Conservation (phyloP, 2,888 invertebrate species). For the Branchellion lobata region DNA sequence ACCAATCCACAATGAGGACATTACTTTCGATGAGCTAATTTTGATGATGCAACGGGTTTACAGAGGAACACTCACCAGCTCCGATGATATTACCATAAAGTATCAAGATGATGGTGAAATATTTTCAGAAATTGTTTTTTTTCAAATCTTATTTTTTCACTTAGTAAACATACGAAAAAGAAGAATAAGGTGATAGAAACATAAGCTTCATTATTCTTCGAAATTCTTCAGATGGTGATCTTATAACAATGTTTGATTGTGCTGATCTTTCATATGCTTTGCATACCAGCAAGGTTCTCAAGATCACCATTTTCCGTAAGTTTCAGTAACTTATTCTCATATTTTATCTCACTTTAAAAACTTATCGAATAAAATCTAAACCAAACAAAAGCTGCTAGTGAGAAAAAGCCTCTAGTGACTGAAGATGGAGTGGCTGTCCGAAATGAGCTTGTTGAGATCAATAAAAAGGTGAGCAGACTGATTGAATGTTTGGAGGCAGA, state of each 20-base stretch:
- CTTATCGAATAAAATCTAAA: no score
- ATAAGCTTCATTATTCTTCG: background rate
- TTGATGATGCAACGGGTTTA: constrained; percentile 75
- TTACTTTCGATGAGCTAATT: constrained; percentile 70
- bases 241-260: constrained; percentile 73
- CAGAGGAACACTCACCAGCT: constrained; percentile 68
- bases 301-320: constrained; percentile 68
- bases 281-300: constrained; percentile 70
- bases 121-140: constrained; percentile 1
- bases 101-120: constrained; percentile 72
- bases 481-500: constrained; percentile 66
- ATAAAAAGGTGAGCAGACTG: constrained; percentile 68
- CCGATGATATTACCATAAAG: constrained; percentile 72
- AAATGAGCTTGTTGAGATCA: constrained; percentile 65
- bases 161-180: no score
- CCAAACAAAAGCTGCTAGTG: constrained; percentile 52
- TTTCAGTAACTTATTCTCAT: constrained; percentile 44
- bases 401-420: constrained; percentile 59
- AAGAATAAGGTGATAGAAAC: no score
- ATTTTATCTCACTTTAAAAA: no score
- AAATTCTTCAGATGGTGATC: constrained; percentile 69
- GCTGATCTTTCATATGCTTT: constrained; percentile 73
- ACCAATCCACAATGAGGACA: constrained; percentile 73
- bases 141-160: background rate
- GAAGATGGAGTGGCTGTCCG: constrained; percentile 65